These are phyloP conservation scores for Ridgeia piscesae DNA, from an alignment of 1,140 invertebrate genomes.

Conservation along the genomic window DNA sequence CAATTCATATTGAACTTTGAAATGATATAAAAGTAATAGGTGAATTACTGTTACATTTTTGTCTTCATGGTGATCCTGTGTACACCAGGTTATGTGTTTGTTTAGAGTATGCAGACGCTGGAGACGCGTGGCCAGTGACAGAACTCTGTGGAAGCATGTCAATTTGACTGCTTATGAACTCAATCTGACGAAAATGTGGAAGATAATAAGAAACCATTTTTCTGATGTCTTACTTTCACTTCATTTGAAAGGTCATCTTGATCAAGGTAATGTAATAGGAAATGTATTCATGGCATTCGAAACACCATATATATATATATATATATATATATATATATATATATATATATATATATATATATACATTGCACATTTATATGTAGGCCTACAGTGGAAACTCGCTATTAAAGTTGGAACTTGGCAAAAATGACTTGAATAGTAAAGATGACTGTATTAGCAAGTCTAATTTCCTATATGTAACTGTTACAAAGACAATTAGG, in stretches of 20 bases:
- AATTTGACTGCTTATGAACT: neutral
- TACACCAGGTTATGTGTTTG: neutral
- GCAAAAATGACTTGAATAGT: too few relatives aligned
- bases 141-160: constrained; percentile 7
- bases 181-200: constrained; percentile 12
- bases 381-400: too few relatives aligned
- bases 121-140: neutral
- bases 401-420: too few relatives aligned
- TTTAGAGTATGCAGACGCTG: neutral
- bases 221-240: constrained; percentile 12
- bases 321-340: neutral
- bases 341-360: too few relatives aligned
- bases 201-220: constrained; percentile 12
- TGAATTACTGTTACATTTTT: neutral
- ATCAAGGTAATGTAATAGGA: constrained; percentile 8
- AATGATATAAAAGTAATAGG: too few relatives aligned
- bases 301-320: neutral
- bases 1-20: too few relatives aligned
- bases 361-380: too few relatives aligned
- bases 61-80: neutral
- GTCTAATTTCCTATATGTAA: too few relatives aligned
- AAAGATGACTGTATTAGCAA: too few relatives aligned
- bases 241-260: neutral
- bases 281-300: neutral
- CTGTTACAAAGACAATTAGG: too few relatives aligned